phyloP scores from a whole-genome alignment of 23 tunicate species.

The Trididemnum miniatum region DNA sequence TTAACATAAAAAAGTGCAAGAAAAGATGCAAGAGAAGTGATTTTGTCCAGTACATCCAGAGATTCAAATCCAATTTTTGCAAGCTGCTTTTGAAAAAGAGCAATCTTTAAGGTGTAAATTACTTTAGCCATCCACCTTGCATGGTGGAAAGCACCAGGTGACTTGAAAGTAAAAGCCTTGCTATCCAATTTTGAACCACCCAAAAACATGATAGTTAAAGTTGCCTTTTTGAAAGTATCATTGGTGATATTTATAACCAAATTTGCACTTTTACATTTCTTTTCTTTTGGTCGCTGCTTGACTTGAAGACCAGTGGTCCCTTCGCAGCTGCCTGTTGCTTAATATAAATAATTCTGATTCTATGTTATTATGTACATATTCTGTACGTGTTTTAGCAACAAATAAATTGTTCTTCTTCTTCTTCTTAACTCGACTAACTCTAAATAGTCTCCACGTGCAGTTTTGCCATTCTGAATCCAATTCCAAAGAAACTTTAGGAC shows the following conservation, averaged over 20 bases:
- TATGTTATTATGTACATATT: too few relatives aligned
- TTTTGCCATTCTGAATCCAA: neutral
- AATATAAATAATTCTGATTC: too few relatives aligned
- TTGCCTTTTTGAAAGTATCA: too few relatives aligned
- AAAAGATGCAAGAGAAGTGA: slow-evolving; percentile 9
- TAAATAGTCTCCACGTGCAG: neutral
- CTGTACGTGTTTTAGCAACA: too few relatives aligned
- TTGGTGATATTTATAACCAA: too few relatives aligned
- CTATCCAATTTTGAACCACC: neutral
- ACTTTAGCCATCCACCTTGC: slow-evolving; percentile 29
- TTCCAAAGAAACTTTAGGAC: neutral
- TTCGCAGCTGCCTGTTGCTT: too few relatives aligned
- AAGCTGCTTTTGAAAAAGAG: slow-evolving; percentile 18
- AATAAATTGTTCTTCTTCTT: too few relatives aligned
- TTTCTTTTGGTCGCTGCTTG: too few relatives aligned
- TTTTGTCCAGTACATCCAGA: neutral
- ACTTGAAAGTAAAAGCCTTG: neutral
- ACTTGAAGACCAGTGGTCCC: too few relatives aligned
- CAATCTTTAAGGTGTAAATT: slow-evolving; percentile 22
- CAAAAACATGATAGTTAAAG: neutral
- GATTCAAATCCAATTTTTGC: neutral
- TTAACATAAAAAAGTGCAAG: slow-evolving; percentile 29
- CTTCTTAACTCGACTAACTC: slow-evolving; percentile 18
- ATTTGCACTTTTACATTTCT: too few relatives aligned
- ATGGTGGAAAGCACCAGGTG: slow-evolving; percentile 21